phyloP scores from a whole-genome alignment of 2,888 invertebrate species.

The Ormia ochracea region DNA sequence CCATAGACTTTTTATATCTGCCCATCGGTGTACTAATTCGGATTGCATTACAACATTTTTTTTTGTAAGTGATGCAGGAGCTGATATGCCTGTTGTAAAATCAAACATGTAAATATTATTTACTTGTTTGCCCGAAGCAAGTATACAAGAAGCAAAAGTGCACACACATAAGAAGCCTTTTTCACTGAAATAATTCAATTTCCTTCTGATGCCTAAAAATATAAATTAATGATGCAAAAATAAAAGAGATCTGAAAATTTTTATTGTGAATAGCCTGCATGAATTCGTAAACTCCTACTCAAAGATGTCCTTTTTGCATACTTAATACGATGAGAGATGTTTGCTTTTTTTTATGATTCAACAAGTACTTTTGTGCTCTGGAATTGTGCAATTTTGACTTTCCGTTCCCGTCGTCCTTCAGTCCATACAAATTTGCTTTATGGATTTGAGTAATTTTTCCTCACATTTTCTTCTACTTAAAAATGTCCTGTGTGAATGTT shows the following conservation, averaged over 20 bases:
- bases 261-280: not conserved
- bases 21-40: too few species aligned
- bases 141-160: too few species aligned
- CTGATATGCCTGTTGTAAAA: too few species aligned
- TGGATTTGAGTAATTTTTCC: constrained; percentile 12
- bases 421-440: constrained; percentile 25
- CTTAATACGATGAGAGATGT: not conserved
- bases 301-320: constrained; percentile 22
- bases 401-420: not conserved
- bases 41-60: too few species aligned
- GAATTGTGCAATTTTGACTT: not conserved
- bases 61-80: too few species aligned
- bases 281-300: not conserved
- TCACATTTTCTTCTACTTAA: not conserved
- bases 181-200: constrained; percentile 1
- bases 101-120: too few species aligned
- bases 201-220: constrained; percentile 2
- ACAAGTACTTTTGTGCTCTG: constrained; percentile 32
- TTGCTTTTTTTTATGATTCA: not conserved
- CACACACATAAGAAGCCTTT: too few species aligned
- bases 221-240: constrained; percentile 10
- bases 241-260: not conserved
- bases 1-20: too few species aligned
- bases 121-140: too few species aligned
- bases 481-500: constrained; percentile 28